Base-by-base conservation (phyloP, 2,113 vertebrate species). In the Poecilia latipinna region DNA sequence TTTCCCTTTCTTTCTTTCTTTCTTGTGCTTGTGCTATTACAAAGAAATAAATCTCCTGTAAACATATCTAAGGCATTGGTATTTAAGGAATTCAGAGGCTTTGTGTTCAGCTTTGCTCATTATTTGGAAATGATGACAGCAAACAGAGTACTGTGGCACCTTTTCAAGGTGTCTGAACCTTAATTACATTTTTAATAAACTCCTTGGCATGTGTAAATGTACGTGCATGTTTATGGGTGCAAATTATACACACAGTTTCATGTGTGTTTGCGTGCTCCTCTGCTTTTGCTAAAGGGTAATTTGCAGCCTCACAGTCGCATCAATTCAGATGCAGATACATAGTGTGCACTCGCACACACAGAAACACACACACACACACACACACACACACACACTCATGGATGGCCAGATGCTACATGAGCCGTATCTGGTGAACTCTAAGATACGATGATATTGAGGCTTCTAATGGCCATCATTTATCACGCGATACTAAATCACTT, bases 391-490 rank as follows among this genome's bases (percentile, higher is more conserved):
- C 32, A 35, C 26, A 72, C 44, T 35, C 78, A 82, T 7, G 51
- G 75, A 80, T 61, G 80, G 78, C 78, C 89, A 91, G 86, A 89
- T 91, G 90, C 81, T 88, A 74, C 78, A 80, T 71, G 76, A 82
- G 78, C 84, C 73, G 39, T 80, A 83, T 91, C 80, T 89, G 76
- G 80, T 90, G 83, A 93, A 92, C 90, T 90, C 76, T 78, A 71
- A 87, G 82, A 84, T 89, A 79, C 71, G 79, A 63, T 80, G 86
- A 90, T 91, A 92, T 89, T 77, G 89, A 94, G 87, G 83, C 79
- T 70, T 77, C 81, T 93, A 94, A 94, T 90, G 90, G 91, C 74
- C 44, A 60, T 85, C 91, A 91, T 94, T 93, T 91, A 94, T 94
- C 91, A 93, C 86, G 87, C 90, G 83, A 87, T 85, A 79, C 68